Evolutionary conservation across 2,888 invertebrate species (phyloP), one percentile per base, ranked within the genome.

Genomic region (Anoncus sp.): DNA sequence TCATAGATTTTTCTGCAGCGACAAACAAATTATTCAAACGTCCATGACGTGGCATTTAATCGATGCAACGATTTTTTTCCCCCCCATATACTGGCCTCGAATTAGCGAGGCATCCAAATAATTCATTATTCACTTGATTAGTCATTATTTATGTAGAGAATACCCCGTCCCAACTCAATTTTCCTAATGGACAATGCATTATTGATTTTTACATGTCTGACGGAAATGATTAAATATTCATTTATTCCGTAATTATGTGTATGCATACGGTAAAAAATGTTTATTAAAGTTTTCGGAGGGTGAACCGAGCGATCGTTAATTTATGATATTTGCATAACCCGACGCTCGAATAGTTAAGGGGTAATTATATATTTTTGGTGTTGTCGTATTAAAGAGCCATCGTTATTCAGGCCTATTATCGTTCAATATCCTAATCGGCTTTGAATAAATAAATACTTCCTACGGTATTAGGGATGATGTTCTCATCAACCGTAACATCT

Each of bases 401-500:
- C 10, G 10, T 38, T 38, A 38, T 10, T 38, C 38, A 38, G 2
- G 38, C 38, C 14, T n/a, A 51, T 51, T 5, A 3, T 22, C 24
- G 4, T 51, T 6, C 22, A 12, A 3, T 12, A 51, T 22, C 22
- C 22, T 51, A 22, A 22, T 51, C 5, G 24, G 5, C 24, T 47
- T 9, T 51, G 9, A 51, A 20, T 22, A 24, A 51, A 47, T 43
- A 24, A 51, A 47, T 43, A 60, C 65, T 75, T 59, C 20, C 43
- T 4, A 1, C 24, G 51, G 12, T 2, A 70, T 62, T 22, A 75
- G 75, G 45, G 66, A 71, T 47, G 75, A 78, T 20, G 24, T 78
- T 60, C 57, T 80, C 22, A 60, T 77, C n/a, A 72, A 67, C 51
- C 79, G 80, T 12, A 76, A 80, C 53, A 51, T 62, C 27, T 81